Base-by-base conservation (phyloP, 2,113 vertebrate genomes). In the Probosciger aterrimus region DNA sequence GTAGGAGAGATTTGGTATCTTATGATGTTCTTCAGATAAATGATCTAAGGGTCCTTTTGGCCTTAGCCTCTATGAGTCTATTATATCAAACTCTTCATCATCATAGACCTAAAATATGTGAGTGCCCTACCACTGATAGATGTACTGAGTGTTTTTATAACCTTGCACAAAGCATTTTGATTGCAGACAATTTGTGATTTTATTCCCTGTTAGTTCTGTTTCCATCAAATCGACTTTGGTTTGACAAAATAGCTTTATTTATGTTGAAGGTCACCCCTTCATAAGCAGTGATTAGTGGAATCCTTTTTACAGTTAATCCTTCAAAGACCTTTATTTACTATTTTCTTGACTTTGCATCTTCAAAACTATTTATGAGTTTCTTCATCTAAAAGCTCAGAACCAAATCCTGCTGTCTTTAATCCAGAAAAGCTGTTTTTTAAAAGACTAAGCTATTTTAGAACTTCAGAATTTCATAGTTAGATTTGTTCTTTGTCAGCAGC, bases 241-340 rank as follows among this genome's bases (percentile, higher is more conserved):
- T 91, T 94, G 92, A 91, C 52, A 95, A 70, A 93, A 93, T 53
- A 92, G 65, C 25, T 80, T 88, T 89, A 84, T 92, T 96, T 96
- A 88, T 92, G 31, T 76, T 96, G 93, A 97, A 97, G 93, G 96
- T 96, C 92, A 96, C 67, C 47, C 65, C 30, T 94, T 94, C 92
- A 92, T 87, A 92, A 95, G 65, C 62, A 91, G 59, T 89, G 91
- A 96, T 97, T 95, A 94, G 70, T 91, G 73, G 81, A 89, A 89
- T 92, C 37, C 73, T 78, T 95, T 87, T 76, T 53, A 84, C 74
- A 87, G 49, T 91, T 95, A 96, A 96, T 94, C 88, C 69, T 91
- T 95, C 91, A 94, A 95, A 95, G 57, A 52, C 49, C 4, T 93
- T 89, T 92, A 93, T 96, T 96, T 96, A 93, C 41, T 82, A 33